Evolutionary conservation across 1,140 invertebrate species (phyloP).

Genomic region (Sipha flava): DNA sequence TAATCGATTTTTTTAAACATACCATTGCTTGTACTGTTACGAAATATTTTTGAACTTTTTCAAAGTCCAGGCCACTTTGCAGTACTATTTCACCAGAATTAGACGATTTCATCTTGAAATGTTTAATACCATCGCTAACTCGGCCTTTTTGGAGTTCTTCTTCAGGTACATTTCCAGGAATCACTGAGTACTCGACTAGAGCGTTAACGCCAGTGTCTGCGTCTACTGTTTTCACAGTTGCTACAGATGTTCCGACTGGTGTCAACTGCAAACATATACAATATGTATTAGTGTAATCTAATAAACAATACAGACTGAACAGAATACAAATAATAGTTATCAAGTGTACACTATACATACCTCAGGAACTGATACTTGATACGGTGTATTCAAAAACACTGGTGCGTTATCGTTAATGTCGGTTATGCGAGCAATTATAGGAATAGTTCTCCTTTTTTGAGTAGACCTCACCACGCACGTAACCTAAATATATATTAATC

Average conservation of each 20-base stretch:
- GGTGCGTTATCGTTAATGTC: constrained; percentile 84
- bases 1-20: constrained; percentile 54
- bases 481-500: constrained; percentile 50
- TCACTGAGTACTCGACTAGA: constrained; percentile 69
- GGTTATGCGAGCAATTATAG: constrained; percentile 79
- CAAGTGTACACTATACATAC: too few species aligned
- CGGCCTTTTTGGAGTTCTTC: constrained; percentile 47
- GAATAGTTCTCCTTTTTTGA: constrained; percentile 65
- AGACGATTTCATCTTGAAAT: constrained; percentile 75
- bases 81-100: constrained; percentile 84
- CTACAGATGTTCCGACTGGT: constrained; percentile 78
- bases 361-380: constrained; percentile 76
- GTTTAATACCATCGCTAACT: constrained; percentile 69
- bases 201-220: constrained; percentile 79
- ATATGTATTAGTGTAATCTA: neutral
- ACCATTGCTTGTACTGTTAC: constrained; percentile 82
- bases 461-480: constrained; percentile 67
- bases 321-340: too few species aligned
- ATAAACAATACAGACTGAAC: neutral
- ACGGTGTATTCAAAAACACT: constrained; percentile 68
- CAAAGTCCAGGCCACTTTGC: constrained; percentile 80
- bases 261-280: constrained; percentile 55
- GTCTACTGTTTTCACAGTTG: constrained; percentile 71
- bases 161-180: constrained; percentile 49
- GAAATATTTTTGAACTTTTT: constrained; percentile 77